Percentiles rank a stretch among this genome's conserved stretches.
Evolutionary conservation across 2,113 vertebrate species (phyloP).

Genomic region (Sminthopsis crassicaudata): DNA sequence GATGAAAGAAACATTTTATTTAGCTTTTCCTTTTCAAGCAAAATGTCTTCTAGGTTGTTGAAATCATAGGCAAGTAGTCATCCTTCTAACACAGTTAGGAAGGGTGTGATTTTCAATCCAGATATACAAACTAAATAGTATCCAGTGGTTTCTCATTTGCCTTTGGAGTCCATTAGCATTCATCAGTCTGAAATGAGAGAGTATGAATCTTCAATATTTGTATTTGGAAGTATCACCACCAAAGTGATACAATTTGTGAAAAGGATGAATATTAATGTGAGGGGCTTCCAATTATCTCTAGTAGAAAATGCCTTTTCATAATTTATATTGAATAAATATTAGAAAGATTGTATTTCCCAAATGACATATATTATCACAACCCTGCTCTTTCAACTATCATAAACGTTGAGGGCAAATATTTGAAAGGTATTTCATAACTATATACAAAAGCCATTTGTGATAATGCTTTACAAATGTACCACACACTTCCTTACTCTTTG

Average conservation of each 20-base stretch:
- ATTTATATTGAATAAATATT: slow-evolving; percentile 2
- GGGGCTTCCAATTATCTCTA: not conserved
- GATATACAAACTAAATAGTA: not conserved
- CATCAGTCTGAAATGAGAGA: slow-evolving; percentile 2
- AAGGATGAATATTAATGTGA: not conserved
- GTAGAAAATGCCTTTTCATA: not conserved
- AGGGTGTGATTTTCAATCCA: not conserved
- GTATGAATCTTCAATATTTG: slow-evolving; percentile 36
- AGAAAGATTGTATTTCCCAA: not conserved
- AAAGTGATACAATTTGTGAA: slow-evolving; percentile 16
- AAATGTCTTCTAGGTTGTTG: not conserved
- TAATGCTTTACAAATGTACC: not conserved
- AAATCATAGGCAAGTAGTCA: slow-evolving; percentile 39
- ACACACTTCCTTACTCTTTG: not conserved
- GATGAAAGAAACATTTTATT: slow-evolving; percentile 36
- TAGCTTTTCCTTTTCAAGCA: not conserved
- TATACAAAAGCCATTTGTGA: not conserved
- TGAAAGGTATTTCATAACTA: not conserved
- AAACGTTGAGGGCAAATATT: not conserved
- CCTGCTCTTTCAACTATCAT: not conserved
- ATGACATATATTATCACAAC: not conserved
- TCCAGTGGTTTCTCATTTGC: slow-evolving; percentile 22
- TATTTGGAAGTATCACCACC: slow-evolving; percentile 50
- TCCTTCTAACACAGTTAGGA: not conserved
- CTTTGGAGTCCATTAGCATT: slow-evolving; percentile 11